Conservation (phyloP, 2,888 invertebrate species). For the Drosophila lutescens region DNA sequence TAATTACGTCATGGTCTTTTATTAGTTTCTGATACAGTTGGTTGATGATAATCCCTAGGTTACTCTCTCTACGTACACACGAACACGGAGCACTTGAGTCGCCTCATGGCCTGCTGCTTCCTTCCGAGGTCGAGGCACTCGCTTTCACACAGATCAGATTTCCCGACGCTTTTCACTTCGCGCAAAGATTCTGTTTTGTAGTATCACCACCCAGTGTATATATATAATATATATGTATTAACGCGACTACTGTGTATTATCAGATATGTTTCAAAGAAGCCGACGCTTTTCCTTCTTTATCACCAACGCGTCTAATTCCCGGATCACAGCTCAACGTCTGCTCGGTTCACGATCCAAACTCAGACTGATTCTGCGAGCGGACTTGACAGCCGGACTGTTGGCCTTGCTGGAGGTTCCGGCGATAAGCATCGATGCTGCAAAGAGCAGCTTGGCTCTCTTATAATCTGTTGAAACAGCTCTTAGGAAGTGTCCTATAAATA, state of each 20-base stretch:
- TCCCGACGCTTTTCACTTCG: conserved; percentile 16
- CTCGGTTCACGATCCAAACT: conserved; percentile 71
- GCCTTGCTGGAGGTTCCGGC: conserved; percentile 68
- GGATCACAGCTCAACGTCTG: conserved; percentile 55
- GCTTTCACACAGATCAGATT: conserved; percentile 19
- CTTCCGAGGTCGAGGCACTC: conserved; percentile 32
- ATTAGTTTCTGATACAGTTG: conserved; percentile 63
- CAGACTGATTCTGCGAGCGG: conserved; percentile 67
- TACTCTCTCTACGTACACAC: conserved; percentile 80
- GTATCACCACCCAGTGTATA: conserved; percentile 22
- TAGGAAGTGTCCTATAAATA: conserved; percentile 10
- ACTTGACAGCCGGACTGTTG: conserved; percentile 48
- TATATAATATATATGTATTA: conserved; percentile 9
- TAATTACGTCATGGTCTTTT: conserved; percentile 74
- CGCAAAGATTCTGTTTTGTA: conserved; percentile 10
- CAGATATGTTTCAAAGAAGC: conserved; percentile 46
- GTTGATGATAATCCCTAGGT: conserved; percentile 59
- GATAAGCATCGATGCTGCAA: conserved; percentile 55
- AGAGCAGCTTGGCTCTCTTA: conserved; percentile 33
- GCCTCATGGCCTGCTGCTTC: conserved; percentile 61
- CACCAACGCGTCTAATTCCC: conserved; percentile 30
- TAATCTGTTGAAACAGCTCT: conserved; percentile 10
- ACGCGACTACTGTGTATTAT: conserved; percentile 18
- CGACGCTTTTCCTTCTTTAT: conserved; percentile 57
- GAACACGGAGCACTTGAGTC: conserved; percentile 82